Base-by-base conservation (phyloP, 1,140 invertebrate genomes). In the Hermatobates lingyangjiaoensis region DNA sequence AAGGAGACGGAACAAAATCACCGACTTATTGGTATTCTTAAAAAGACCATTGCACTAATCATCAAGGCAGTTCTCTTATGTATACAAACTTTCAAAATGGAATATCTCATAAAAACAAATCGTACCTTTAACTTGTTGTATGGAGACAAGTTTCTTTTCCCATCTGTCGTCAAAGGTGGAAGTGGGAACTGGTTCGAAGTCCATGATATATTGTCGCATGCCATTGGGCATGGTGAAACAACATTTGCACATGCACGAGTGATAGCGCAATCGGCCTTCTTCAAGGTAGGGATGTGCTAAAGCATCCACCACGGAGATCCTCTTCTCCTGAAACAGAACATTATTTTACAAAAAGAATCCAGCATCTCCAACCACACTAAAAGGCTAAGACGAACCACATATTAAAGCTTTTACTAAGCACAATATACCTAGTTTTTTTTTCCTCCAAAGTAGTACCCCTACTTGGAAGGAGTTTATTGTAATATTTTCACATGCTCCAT, bases 161-260 rank as follows among this genome's bases (percentile, higher is more conserved):
- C 93, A 96, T 55, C 76, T 74, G 71, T 95, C 91, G 66, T 92
- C 87, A 68, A 97, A 97, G 45, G 83, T 75, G 64, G 83, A 79
- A 27, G 80, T 74, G 42, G 92, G 86, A 45, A 80, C 77, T 15
- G 92, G 92, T 69, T 98, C 94, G 61, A 96, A 87, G 66, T 96
- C 91, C 27, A 76, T 72, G 50, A 86, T 87, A 69, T 92, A 98
- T 66, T 91, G 86, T 53, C 93, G 73, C 63, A 80, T 69, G 18
- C 77, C 78, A 54, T 74, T 74, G 28, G 76, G 75, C 51, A 76
- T 79, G 58, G 77, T 83, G 64, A 82, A 87, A 71, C 95, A 99
- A 67, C 95, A 99, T 62, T 85, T 86, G 72, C 95, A 99, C 95
- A 99, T 99, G 67, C 95, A 98, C 39, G 94, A 98, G 70, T 99